These are phyloP conservation scores for Alcis repandata DNA, from an alignment of 2,888 invertebrate genomes.

Conservation along the genomic window DNA sequence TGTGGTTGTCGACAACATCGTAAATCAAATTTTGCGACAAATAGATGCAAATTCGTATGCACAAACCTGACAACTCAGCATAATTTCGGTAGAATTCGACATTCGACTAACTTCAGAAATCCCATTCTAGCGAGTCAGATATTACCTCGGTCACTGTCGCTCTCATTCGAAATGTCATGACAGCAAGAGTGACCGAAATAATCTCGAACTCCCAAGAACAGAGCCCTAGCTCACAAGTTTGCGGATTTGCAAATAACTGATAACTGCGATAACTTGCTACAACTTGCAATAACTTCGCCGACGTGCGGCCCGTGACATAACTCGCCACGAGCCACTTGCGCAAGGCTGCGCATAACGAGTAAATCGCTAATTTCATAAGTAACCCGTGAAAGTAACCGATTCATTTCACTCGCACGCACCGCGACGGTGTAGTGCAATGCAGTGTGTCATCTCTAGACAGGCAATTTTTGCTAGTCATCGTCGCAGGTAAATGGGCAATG, in stretches of 20 bases:
- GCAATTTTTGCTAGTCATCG: too few species aligned
- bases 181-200: too few species aligned
- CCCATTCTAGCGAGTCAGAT: too few species aligned
- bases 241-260: constrained; percentile 23
- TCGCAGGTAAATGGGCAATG: too few species aligned
- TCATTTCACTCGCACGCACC: constrained; percentile 69
- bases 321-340: constrained; percentile 51
- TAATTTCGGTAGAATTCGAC: constrained; percentile 7
- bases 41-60: too few species aligned
- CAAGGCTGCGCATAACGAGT: constrained; percentile 64
- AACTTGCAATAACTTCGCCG: constrained; percentile 26
- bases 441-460: constrained; percentile 9
- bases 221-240: constrained; percentile 9
- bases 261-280: constrained; percentile 19
- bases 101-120: too few species aligned
- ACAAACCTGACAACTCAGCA: not conserved
- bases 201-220: too few species aligned
- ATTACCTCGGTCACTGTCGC: too few species aligned
- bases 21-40: too few species aligned
- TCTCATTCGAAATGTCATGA: too few species aligned
- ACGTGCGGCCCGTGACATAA: constrained; percentile 56
- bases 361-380: constrained; percentile 81
- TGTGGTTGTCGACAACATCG: too few species aligned
- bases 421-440: constrained; percentile 1
- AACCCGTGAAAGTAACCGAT: constrained; percentile 77